These are phyloP conservation scores for Spatulosminthurus flaviceps DNA, from an alignment of 2,888 invertebrate species.

Conservation along the genomic window DNA sequence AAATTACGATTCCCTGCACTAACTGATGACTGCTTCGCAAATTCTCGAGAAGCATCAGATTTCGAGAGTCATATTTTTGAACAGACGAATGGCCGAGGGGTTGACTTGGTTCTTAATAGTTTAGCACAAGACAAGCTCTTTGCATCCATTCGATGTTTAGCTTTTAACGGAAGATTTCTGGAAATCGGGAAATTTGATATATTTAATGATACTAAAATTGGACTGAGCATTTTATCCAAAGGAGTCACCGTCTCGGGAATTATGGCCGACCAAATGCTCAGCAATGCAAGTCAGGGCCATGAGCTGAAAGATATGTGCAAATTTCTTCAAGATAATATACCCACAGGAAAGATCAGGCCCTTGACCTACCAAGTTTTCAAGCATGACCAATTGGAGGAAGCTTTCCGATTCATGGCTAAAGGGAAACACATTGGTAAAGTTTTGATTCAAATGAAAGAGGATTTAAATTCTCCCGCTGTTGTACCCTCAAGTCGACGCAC, in stretches of 20 bases:
- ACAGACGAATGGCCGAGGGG: slow-evolving; percentile 69
- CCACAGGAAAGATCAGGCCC: slow-evolving; percentile 75
- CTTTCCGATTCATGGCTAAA: slow-evolving; percentile 77
- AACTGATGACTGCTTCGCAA: slow-evolving; percentile 77
- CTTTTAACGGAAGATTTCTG: slow-evolving; percentile 62
- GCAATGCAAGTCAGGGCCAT: too few species aligned
- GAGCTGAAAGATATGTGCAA: too few species aligned
- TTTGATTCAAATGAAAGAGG: slow-evolving; percentile 68
- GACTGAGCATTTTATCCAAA: slow-evolving; percentile 76
- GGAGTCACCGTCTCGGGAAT: too few species aligned
- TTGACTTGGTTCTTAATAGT: slow-evolving; percentile 71
- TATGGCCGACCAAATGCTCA: too few species aligned
- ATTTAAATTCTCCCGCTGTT: slow-evolving; percentile 48
- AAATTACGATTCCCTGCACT: slow-evolving; percentile 82
- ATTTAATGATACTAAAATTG: slow-evolving; percentile 73
- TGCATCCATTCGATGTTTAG: slow-evolving; percentile 70
- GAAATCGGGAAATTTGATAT: slow-evolving; percentile 86
- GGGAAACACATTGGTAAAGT: slow-evolving; percentile 87
- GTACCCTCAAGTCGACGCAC: slow-evolving; percentile 66
- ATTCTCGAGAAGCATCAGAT: slow-evolving; percentile 69
- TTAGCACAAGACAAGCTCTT: slow-evolving; percentile 71
- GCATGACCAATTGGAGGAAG: slow-evolving; percentile 75
- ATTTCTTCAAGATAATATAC: slow-evolving; percentile 74
- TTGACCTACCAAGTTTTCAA: slow-evolving; percentile 74
- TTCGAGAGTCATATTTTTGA: slow-evolving; percentile 70